A percentile compares a stretch with the other conserved stretches of the same genome.
These are phyloP conservation scores for Bubo scandiacus DNA, from an alignment of 2,113 vertebrate species.

Conservation along the genomic window DNA sequence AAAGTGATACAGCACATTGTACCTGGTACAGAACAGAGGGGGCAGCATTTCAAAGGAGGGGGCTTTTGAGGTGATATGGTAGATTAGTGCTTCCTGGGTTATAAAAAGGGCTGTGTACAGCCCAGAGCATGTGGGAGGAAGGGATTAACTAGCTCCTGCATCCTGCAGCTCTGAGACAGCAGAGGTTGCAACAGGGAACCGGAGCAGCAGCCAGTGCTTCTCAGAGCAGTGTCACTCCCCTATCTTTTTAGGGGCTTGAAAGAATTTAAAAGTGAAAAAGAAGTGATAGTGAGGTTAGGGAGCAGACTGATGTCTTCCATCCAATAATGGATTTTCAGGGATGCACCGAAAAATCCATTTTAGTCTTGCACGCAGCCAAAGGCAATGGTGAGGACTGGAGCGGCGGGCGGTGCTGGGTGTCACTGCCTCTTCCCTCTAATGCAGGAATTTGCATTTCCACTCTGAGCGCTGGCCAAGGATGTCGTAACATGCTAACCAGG, in stretches of 20 bases:
- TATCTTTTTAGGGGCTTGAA: background rate
- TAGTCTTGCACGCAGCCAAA: background rate
- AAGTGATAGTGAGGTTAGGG: background rate
- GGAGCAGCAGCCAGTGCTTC: background rate
- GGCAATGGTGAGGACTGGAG: background rate
- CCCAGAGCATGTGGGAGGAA: background rate
- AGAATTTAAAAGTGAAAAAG: background rate
- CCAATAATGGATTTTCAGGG: background rate
- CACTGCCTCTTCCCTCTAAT: background rate
- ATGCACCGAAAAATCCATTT: background rate
- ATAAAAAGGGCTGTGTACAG: background rate
- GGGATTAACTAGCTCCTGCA: background rate
- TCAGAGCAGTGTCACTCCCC: background rate
- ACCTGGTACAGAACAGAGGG: background rate
- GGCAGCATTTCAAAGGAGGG: background rate
- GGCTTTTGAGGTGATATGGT: background rate
- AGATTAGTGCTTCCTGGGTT: background rate
- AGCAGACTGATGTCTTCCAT: background rate
- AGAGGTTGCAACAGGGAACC: background rate
- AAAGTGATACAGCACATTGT: rapidly evolving
- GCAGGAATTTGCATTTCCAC: background rate
- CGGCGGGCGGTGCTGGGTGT: background rate
- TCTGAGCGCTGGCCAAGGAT: background rate
- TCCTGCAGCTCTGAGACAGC: background rate
- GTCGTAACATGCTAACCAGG: background rate